Percentiles rank a stretch among this genome's conserved stretches.
phyloP scores from a whole-genome alignment of 2,888 invertebrate species.

The Hypercompe scribonia region DNA sequence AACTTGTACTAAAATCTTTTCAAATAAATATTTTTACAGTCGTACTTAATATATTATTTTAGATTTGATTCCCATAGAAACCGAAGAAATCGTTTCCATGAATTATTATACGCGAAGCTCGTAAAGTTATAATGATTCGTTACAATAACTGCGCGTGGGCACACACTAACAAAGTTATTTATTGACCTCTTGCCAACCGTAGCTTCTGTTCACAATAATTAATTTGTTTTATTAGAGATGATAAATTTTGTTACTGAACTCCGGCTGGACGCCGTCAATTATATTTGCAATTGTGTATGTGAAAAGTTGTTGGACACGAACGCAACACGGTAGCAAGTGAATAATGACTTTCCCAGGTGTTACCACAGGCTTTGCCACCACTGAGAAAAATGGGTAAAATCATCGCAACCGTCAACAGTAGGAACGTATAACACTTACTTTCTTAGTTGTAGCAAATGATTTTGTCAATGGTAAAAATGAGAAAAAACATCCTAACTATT shows the following conservation, averaged over 20 bases:
- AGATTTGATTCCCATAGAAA: constrained; percentile 24
- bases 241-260: constrained; percentile 20
- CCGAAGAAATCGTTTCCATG: constrained; percentile 21
- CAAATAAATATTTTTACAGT: background rate
- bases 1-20: background rate
- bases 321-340: background rate
- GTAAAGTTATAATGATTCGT: constrained; percentile 8
- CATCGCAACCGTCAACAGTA: too few species aligned
- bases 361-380: too few species aligned
- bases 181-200: constrained; percentile 41
- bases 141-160: constrained; percentile 36
- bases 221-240: constrained; percentile 40
- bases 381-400: too few species aligned
- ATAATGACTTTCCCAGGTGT: background rate
- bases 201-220: constrained; percentile 34
- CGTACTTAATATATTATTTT: background rate
- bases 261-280: background rate
- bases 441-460: too few species aligned
- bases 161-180: constrained; percentile 38
- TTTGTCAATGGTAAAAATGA: too few species aligned
- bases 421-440: too few species aligned
- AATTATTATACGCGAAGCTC: constrained; percentile 29
- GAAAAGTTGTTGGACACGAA: background rate
- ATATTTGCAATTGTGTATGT: background rate
- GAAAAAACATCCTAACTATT: too few species aligned